Evolutionary conservation across 30 jellyfish, hydroid and myxozoan genomes (phyloP), one percentile per base, ranked within the genome.

Genomic region (Hydractinia symbiolongicarpus): DNA sequence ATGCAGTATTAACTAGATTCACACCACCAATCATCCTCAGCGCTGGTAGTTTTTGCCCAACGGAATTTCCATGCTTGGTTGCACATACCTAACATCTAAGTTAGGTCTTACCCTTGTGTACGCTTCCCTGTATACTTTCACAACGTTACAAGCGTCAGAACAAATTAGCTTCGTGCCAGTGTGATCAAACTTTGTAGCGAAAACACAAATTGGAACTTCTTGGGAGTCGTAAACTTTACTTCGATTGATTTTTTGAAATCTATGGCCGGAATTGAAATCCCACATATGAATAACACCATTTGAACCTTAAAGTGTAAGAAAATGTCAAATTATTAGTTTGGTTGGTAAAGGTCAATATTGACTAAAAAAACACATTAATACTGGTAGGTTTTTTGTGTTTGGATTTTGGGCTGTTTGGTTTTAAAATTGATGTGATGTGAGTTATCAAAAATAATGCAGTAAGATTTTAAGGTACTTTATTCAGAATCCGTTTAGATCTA

Each of bases 131-230:
- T 93, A 93, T 1, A 87, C 84, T 73, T 93, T 93, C 6, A 93
- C 82, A 49, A 93, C 91, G 71, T 87, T 93, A 67, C 98, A 82
- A n/a, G 98, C 98, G 72, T 93, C 98, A 17, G 98, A 87, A 49
- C 88, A 90, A 17, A 93, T 61, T 0, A 93, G 91, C 17, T 89
- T 89, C 69, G 90, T 86, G 9, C 98, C 98, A 14, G 95, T 40
- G 21, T 76, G 84, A 81, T 93, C 98, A 67, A 93, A 93, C 5
- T 87, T 93, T 8, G 86, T 85, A 21, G 93, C 75, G 83, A 87
- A 93, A 14, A 93, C 98, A 77, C 96, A 87, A 76, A 93, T 93
- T 10, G 98, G 98, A 5, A 93, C 93, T 88, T 93, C 98, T 68
- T 93, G 98, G 9, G 98, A 93, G 69, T 93, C 96, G 72, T 93